phyloP scores from a whole-genome alignment of 92 coral and sea anemone species.

The Paragorgia papillata region DNA sequence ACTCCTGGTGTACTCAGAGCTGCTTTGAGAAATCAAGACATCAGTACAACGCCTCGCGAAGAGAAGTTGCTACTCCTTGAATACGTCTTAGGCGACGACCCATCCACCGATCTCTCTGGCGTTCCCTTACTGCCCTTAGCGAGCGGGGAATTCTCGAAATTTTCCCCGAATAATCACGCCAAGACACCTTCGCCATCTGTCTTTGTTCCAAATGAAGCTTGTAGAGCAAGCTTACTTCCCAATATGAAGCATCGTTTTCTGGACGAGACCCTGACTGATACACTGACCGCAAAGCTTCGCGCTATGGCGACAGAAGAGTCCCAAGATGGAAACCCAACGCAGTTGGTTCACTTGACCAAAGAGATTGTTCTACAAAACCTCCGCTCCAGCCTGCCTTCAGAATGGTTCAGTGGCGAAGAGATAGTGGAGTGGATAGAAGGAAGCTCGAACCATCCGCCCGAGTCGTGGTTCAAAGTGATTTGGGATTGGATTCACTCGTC shows the following conservation, averaged over 20 bases:
- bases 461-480: slow-evolving; percentile 73
- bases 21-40: slow-evolving; percentile 50
- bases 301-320: slow-evolving; percentile 61
- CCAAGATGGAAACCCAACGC: slow-evolving; percentile 64
- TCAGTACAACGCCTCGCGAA: not conserved
- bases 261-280: slow-evolving; percentile 61
- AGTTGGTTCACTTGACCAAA: slow-evolving; percentile 67
- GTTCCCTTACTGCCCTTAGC: slow-evolving; percentile 87
- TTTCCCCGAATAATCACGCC: slow-evolving; percentile 55
- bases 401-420: slow-evolving; percentile 62
- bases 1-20: slow-evolving; percentile 78
- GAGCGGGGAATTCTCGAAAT: slow-evolving; percentile 63
- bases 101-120: slow-evolving; percentile 63
- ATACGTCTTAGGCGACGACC: slow-evolving; percentile 70
- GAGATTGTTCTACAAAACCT: slow-evolving; percentile 77
- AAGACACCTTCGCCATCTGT: slow-evolving; percentile 57
- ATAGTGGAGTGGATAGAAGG: slow-evolving; percentile 77
- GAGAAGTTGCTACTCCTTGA: slow-evolving; percentile 69
- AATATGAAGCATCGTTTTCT: slow-evolving; percentile 64
- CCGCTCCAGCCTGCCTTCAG: slow-evolving; percentile 68
- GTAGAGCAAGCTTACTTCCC: slow-evolving; percentile 69
- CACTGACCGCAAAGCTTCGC: slow-evolving; percentile 59
- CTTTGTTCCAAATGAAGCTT: slow-evolving; percentile 63
- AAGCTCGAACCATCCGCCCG: slow-evolving; percentile 65
- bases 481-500: slow-evolving; percentile 93